Evolutionary conservation across 2,113 vertebrate species (phyloP).

Genomic region (Pongo pygmaeus): DNA sequence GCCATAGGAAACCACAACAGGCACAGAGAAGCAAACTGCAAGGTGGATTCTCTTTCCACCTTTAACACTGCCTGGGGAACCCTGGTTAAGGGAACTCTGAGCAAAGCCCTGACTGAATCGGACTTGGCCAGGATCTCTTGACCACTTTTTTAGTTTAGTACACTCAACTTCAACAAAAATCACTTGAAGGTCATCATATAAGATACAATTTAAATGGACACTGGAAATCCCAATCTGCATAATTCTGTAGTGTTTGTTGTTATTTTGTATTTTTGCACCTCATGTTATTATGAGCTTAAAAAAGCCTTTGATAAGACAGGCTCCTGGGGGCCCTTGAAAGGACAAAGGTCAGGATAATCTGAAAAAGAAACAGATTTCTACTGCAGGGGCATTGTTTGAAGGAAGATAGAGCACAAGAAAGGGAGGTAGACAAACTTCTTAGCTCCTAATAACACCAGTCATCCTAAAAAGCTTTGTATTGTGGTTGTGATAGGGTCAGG

Average conservation of each 20-base stretch:
- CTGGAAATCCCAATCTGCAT: background rate
- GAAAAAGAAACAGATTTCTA: background rate
- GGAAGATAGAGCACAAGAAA: background rate
- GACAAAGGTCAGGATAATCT: background rate
- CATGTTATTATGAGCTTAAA: background rate
- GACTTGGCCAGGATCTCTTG: background rate
- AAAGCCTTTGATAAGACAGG: background rate
- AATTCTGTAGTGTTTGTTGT: background rate
- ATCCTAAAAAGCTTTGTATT: background rate
- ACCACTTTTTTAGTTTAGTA: background rate
- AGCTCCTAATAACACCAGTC: background rate
- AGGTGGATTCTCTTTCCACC: background rate
- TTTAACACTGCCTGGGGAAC: background rate
- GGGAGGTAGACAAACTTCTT: background rate
- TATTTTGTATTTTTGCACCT: background rate
- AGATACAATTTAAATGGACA: background rate
- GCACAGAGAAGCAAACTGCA: background rate
- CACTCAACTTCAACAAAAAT: background rate
- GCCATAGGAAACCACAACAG: background rate
- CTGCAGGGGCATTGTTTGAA: background rate
- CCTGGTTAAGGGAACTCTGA: background rate
- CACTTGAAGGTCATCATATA: background rate
- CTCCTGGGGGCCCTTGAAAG: background rate
- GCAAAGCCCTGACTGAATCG: rapidly evolving
- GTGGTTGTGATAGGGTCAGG: background rate